Evolutionary conservation across 2,888 invertebrate species (phyloP).

Genomic region (Odontothrips loti): DNA sequence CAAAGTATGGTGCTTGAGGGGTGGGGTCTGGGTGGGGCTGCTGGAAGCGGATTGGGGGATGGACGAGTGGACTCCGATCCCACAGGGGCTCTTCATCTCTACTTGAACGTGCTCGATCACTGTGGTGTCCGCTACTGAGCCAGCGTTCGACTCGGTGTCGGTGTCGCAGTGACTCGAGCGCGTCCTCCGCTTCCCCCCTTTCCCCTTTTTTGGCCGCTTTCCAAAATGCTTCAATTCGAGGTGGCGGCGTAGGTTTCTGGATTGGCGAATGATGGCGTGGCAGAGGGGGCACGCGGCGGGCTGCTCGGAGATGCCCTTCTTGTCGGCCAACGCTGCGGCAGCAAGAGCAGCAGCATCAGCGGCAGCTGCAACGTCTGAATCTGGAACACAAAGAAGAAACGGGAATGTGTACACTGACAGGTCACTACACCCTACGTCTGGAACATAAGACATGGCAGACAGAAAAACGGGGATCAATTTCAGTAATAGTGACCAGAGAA

Average conservation of each 20-base stretch:
- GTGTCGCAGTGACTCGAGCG: conserved; percentile 5
- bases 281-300: conserved; percentile 59
- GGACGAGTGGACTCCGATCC: not conserved
- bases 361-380: not conserved
- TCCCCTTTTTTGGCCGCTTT: conserved; percentile 30
- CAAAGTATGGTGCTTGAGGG: not conserved
- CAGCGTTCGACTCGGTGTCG: conserved; percentile 2
- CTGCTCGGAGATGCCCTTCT: conserved; percentile 51
- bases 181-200: conserved; percentile 27
- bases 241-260: conserved; percentile 57
- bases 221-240: conserved; percentile 43
- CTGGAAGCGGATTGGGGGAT: not conserved
- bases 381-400: not conserved
- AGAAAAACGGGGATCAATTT: too few species aligned
- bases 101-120: conserved; percentile 8
- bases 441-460: too few species aligned
- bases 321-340: conserved; percentile 31
- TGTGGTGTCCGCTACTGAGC: conserved; percentile 2
- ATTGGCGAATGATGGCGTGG: conserved; percentile 56
- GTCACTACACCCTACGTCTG: too few species aligned
- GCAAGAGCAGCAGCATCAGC: not conserved
- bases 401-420: too few species aligned
- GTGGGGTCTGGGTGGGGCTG: not conserved
- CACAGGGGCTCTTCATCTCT: conserved; percentile 14
- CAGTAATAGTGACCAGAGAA: too few species aligned